A percentile compares a stretch with the other conserved stretches of the same genome.
These are phyloP conservation scores for Amphilophus citrinellus DNA, from an alignment of 2,113 vertebrate genomes.

Conservation along the genomic window DNA sequence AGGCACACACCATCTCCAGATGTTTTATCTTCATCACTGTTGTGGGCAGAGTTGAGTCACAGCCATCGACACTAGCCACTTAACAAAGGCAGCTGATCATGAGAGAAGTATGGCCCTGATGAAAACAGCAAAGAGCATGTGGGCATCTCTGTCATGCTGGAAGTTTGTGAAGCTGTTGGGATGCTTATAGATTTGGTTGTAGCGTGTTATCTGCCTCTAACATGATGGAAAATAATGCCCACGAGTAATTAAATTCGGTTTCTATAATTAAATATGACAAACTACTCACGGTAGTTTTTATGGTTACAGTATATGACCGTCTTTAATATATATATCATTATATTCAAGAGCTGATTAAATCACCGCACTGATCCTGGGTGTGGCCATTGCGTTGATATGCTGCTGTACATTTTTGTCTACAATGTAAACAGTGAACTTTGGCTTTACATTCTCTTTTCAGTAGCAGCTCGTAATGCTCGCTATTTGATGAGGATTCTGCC, in stretches of 20 bases:
- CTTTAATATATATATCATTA: not conserved
- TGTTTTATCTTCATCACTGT: conserved; percentile 74
- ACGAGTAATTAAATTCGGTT: conserved; percentile 1
- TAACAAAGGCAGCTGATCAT: conserved; percentile 71
- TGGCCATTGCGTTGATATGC: not conserved
- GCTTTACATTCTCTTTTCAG: conserved; percentile 40
- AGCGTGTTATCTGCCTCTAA: conserved; percentile 17
- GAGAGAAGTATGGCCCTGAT: conserved; percentile 63
- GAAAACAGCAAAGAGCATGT: conserved; percentile 60
- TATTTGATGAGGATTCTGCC: conserved; percentile 66
- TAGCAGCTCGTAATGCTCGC: not conserved
- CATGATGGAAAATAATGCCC: not conserved
- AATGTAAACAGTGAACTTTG: conserved; percentile 15
- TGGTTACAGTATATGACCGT: not conserved
- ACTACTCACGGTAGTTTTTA: not conserved
- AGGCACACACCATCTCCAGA: conserved; percentile 56
- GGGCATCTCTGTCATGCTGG: conserved; percentile 53
- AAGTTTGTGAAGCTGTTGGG: conserved; percentile 43
- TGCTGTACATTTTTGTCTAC: not conserved
- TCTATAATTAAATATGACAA: not conserved
- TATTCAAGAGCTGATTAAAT: not conserved
- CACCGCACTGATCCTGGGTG: not conserved
- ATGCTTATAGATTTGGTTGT: conserved; percentile 39
- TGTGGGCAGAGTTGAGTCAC: conserved; percentile 69
- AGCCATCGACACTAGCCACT: conserved; percentile 77